These are phyloP conservation scores for Clunio marinus DNA, from an alignment of 2,888 invertebrate genomes.

Conservation along the genomic window DNA sequence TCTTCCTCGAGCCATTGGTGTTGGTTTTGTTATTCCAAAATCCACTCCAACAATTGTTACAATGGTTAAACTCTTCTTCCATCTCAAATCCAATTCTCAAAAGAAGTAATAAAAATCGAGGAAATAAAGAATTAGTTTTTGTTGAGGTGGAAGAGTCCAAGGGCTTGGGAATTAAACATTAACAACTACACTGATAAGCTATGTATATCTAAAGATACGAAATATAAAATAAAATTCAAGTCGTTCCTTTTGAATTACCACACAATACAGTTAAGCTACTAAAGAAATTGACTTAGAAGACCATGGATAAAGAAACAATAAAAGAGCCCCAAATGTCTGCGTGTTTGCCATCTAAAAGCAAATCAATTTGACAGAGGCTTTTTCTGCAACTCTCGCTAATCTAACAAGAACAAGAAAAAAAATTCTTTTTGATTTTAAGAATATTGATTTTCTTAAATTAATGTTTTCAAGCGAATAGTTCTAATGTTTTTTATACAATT, in stretches of 20 bases:
- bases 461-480: conserved; percentile 21
- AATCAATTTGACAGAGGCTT: conserved; percentile 8
- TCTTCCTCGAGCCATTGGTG: too few relatives aligned
- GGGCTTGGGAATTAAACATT: conserved; percentile 13
- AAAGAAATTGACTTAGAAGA: conserved; percentile 4
- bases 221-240: conserved; percentile 12
- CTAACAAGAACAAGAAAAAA: not conserved
- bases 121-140: not conserved
- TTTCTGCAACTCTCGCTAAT: not conserved
- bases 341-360: conserved; percentile 6
- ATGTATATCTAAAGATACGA: conserved; percentile 1
- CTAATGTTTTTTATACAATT: not conserved
- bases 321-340: not conserved
- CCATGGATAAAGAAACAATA: conserved; percentile 8
- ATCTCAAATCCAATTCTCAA: not conserved
- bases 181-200: conserved; percentile 24
- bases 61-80: not conserved
- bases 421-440: conserved; percentile 15
- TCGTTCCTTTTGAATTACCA: conserved; percentile 28
- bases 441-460: conserved; percentile 25
- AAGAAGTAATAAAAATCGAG: not conserved
- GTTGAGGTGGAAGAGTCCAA: not conserved
- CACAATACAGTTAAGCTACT: conserved; percentile 15
- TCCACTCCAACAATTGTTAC: conserved; percentile 17
- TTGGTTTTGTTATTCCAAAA: too few relatives aligned